A percentile compares a stretch with the other conserved stretches of the same genome.
phyloP scores from a whole-genome alignment of 2,888 invertebrate genomes.

The Villa cingulata region DNA sequence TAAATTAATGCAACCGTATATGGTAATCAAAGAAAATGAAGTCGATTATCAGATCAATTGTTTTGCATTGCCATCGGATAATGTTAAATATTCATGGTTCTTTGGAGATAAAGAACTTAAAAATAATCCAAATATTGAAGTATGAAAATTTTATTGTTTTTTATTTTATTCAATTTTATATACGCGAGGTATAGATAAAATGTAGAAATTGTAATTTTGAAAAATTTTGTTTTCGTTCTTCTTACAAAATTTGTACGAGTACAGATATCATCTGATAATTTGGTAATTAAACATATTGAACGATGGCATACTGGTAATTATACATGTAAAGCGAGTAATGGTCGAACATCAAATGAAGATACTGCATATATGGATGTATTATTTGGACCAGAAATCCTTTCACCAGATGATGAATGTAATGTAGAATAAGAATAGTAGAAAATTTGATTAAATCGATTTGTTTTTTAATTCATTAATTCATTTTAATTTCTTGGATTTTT shows the following conservation, averaged over 20 bases:
- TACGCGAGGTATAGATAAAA: no score
- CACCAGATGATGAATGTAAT: slow-evolving; percentile 4
- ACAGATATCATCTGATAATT: slow-evolving; percentile 7
- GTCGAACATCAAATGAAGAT: slow-evolving; percentile 4
- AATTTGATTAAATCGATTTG: no score
- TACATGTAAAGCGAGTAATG: slow-evolving; percentile 10
- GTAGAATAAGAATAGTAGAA: neutral
- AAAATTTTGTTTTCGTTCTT: no score
- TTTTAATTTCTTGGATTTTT: neutral
- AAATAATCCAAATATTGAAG: neutral
- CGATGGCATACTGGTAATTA: slow-evolving; percentile 9
- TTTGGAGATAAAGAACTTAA: neutral
- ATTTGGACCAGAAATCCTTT: slow-evolving; percentile 8
- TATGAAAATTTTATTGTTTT: no score
- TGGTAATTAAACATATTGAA: slow-evolving; percentile 8
- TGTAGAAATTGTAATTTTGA: no score
- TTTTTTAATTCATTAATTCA: neutral
- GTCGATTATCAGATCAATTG: slow-evolving; percentile 12
- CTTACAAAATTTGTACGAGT: no score
- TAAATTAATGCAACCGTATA: slow-evolving; percentile 5
- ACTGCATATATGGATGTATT: slow-evolving; percentile 8
- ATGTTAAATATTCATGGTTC: neutral
- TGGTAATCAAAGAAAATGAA: slow-evolving; percentile 9
- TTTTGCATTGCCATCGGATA: slow-evolving; percentile 2
- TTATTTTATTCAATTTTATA: no score